phyloP scores from a whole-genome alignment of 1,140 invertebrate species.

The Apis laboriosa region DNA sequence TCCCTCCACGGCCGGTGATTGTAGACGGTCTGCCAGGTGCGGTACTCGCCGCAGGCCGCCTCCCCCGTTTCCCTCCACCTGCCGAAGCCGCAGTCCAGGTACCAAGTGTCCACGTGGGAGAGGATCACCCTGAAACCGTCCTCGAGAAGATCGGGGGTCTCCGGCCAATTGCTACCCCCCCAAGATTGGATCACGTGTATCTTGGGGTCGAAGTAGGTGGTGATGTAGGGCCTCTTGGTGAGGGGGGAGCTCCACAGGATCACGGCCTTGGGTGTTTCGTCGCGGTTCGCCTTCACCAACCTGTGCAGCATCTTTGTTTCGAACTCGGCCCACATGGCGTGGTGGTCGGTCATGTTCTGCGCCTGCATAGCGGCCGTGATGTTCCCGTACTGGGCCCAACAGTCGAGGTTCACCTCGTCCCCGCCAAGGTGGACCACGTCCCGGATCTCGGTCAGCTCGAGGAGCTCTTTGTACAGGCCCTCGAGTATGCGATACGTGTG shows the following conservation, averaged over 20 bases:
- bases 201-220: constrained; percentile 83
- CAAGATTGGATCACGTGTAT: constrained; percentile 85
- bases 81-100: constrained; percentile 91
- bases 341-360: constrained; percentile 86
- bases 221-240: constrained; percentile 86
- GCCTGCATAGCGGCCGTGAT: constrained; percentile 81
- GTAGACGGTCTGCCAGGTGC: constrained; percentile 91
- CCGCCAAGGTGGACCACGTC: constrained; percentile 92
- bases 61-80: constrained; percentile 87
- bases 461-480: constrained; percentile 83
- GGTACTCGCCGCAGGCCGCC: constrained; percentile 89
- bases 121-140: constrained; percentile 89
- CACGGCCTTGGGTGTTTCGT: constrained; percentile 83
- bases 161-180: constrained; percentile 89
- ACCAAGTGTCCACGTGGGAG: constrained; percentile 92
- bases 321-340: constrained; percentile 89
- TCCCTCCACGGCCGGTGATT: constrained; percentile 89
- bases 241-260: constrained; percentile 91
- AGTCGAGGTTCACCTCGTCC: constrained; percentile 90
- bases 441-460: constrained; percentile 76
- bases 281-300: constrained; percentile 85
- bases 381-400: constrained; percentile 85
- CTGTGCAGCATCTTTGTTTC: constrained; percentile 84
- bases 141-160: constrained; percentile 87
- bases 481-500: constrained; percentile 87